These are phyloP conservation scores for Scolopax rusticola DNA, from an alignment of 2,797 vertebrate genomes.

Conservation along the genomic window DNA sequence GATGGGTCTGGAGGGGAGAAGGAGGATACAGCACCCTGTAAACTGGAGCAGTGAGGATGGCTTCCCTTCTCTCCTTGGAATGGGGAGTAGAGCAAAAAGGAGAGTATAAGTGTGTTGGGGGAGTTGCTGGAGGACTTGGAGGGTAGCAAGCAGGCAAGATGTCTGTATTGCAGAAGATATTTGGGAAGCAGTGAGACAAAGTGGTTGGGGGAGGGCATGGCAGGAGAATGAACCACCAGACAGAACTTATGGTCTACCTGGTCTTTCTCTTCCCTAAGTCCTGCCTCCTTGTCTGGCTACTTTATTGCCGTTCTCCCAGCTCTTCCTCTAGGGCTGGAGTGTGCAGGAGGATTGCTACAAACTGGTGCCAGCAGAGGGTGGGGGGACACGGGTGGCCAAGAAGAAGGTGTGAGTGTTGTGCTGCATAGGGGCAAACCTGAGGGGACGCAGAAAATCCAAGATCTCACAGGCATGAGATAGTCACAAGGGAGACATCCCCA, in stretches of 20 bases:
- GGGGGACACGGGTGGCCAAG: neutral
- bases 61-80: neutral
- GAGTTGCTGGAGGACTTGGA: neutral
- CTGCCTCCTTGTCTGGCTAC: neutral
- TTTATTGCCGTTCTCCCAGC: neutral
- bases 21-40: neutral
- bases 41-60: neutral
- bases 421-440: neutral
- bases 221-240: neutral
- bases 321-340: neutral
- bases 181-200: neutral
- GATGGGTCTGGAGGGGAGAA: neutral
- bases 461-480: neutral
- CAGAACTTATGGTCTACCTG: neutral
- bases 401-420: neutral
- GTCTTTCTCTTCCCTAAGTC: neutral
- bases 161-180: neutral
- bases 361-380: neutral
- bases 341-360: neutral
- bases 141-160: neutral
- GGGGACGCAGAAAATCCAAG: neutral
- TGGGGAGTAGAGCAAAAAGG: neutral
- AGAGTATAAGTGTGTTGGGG: neutral
- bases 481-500: rapidly evolving
- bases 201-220: neutral